These are phyloP conservation scores for Telmatherina bonti DNA, from an alignment of 2,797 vertebrate genomes.

Conservation along the genomic window DNA sequence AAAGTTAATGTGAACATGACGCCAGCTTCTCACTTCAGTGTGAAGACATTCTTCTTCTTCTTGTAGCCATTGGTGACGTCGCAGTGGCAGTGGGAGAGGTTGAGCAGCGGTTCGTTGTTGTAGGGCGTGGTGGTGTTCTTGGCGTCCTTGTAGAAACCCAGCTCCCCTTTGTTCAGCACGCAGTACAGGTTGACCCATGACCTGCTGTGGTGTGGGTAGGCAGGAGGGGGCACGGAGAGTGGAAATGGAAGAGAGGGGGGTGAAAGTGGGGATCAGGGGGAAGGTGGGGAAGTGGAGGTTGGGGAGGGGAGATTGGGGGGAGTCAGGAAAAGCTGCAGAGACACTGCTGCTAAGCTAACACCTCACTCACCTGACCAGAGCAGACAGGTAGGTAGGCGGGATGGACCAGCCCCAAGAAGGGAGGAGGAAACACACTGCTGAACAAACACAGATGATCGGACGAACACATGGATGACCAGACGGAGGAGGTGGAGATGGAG, in stretches of 20 bases:
- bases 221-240: slow-evolving; percentile 22
- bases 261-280: slow-evolving; percentile 47
- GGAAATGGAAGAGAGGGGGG: slow-evolving; percentile 13
- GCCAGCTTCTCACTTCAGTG: slow-evolving; percentile 86
- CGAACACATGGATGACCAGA: slow-evolving; percentile 52
- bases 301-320: slow-evolving; percentile 55
- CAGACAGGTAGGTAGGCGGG: slow-evolving; percentile 72
- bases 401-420: slow-evolving; percentile 75
- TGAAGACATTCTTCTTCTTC: slow-evolving; percentile 98
- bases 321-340: slow-evolving; percentile 71
- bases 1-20: not conserved
- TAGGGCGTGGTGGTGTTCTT: slow-evolving; percentile 88
- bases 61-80: slow-evolving; percentile 95
- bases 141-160: slow-evolving; percentile 96
- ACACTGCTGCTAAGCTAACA: slow-evolving; percentile 68
- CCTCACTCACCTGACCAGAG: slow-evolving; percentile 84
- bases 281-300: slow-evolving; percentile 18
- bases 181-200: slow-evolving; percentile 98
- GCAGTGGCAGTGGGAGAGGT: slow-evolving; percentile 86
- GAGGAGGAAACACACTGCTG: slow-evolving; percentile 78
- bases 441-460: slow-evolving; percentile 76
- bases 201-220: slow-evolving; percentile 83
- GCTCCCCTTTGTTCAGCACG: slow-evolving; percentile 93
- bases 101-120: slow-evolving; percentile 89
- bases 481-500: slow-evolving; percentile 50